phyloP scores from a whole-genome alignment of 2,113 vertebrate genomes.

The Sus scrofa region T2T-Sscrofa CM000822.6:26527001-26527500 shows the following conservation, averaged over 20 bases:
- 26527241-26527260: neutral
- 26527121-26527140: neutral
- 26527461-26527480: neutral
- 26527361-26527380: neutral
- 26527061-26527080: neutral
- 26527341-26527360: neutral
- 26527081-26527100: neutral
- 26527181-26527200: neutral
- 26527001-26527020: neutral
- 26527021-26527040: neutral
- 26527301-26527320: neutral
- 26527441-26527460: neutral
- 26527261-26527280: neutral
- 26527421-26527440: neutral
- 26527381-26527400: neutral
- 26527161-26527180: neutral
- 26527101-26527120: neutral
- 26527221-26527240: neutral
- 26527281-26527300: neutral
- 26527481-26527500: neutral
- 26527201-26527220: neutral
- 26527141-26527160: neutral
- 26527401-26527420: constrained; percentile 32
- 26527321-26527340: neutral
- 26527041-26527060: neutral